These are phyloP conservation scores for Atrichornis clamosus DNA, from an alignment of 2,113 vertebrate species.

Conservation along the genomic window DNA sequence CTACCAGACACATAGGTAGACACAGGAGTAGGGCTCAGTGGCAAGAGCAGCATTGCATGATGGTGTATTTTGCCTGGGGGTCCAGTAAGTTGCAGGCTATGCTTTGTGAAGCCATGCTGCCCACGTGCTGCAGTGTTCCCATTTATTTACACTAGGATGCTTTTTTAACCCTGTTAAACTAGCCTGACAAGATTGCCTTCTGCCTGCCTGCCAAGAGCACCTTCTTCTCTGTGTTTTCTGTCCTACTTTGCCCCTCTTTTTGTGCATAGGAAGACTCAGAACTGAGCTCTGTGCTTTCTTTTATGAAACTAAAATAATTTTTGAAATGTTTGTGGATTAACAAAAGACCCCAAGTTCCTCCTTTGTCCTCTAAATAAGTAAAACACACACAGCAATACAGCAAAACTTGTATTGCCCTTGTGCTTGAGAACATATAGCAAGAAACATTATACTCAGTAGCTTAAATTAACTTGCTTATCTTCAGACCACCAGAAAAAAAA, in stretches of 20 bases:
- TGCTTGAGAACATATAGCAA: background rate
- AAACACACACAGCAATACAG: background rate
- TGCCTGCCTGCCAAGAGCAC: background rate
- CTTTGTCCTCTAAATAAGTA: background rate
- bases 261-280: background rate
- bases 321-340: background rate
- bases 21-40: background rate
- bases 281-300: background rate
- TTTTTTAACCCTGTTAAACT: background rate
- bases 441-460: background rate
- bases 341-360: background rate
- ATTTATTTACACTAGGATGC: background rate
- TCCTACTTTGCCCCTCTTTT: background rate
- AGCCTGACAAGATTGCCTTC: background rate
- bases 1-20: background rate
- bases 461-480: slow-evolving; percentile 31
- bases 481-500: background rate
- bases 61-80: background rate
- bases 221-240: background rate
- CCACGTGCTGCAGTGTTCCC: background rate
- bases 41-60: background rate
- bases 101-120: background rate
- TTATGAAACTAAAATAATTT: background rate
- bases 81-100: background rate
- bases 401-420: background rate